Base-by-base conservation (phyloP, 2,888 invertebrate species). In the Nomada fucata region DNA sequence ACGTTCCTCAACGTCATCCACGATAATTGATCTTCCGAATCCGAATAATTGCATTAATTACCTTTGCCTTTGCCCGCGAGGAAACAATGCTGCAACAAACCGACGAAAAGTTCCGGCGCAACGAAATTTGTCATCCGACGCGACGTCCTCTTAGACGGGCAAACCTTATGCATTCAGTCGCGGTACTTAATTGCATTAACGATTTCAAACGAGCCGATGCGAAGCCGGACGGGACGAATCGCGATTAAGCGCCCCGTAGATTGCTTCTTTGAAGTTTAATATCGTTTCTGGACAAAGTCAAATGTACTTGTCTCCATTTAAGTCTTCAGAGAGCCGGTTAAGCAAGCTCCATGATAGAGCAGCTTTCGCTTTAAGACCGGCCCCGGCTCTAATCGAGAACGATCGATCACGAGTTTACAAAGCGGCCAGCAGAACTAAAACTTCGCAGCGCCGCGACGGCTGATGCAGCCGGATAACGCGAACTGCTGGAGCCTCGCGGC, bases 361-460 rank as follows among this genome's bases (percentile, higher is more conserved):
- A 70, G 70, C 70, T 65, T 77, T 70, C 60, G 59, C 77, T 65
- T 29, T 44, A 59, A 79, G 76, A 68, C 52, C 64, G 44, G 23
- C 42, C 64, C n/a, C 2, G 18, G 18, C 59, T 65, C 70, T 70
- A 70, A 76, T 79, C 70, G 77, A 70, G 65, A 77, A 60, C 77
- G 77, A 79, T 79, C 79, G 77, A 79, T 79, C 70, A 79, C 64
- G 53, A 20, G 70, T 36, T 77, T 69, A 64, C 69, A 79, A 79
- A 69, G 76, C 76, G 64, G 69, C 53, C 59, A 42, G 69, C 69
- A 76, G 59, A 69, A 69, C 76, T 79, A 70, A 79, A 77, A 79
- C 79, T 77, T 79, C 29, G 52, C 36, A 20, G 13, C 55, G 69
- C 44, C 57, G 52, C 36, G 15, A n/a, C 55, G 69, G 52, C 57